Evolutionary conservation across 2,113 vertebrate genomes (phyloP).

Genomic region (Bostrychus sinensis): DNA sequence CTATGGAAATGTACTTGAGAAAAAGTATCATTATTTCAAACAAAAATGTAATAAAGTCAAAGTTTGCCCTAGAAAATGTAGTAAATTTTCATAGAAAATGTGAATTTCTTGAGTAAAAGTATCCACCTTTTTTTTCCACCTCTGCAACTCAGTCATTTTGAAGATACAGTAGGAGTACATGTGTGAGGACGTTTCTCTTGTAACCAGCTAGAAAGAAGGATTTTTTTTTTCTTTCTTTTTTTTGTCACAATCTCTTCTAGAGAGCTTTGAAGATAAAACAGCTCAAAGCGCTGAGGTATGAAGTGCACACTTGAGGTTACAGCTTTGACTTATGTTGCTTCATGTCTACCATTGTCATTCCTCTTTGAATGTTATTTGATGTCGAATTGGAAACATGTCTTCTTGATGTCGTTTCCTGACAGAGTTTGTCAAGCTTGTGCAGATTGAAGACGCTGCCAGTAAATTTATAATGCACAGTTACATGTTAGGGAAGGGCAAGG

Average conservation of each 20-base stretch:
- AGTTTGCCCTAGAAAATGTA: too few species aligned
- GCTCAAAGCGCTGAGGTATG: slow-evolving; percentile 4
- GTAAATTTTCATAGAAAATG: too few species aligned
- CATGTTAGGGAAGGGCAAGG: too few species aligned
- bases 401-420: not conserved
- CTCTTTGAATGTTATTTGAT: not conserved
- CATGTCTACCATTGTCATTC: not conserved
- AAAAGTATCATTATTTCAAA: too few species aligned
- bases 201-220: not conserved
- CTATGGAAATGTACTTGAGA: too few species aligned
- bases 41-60: too few species aligned
- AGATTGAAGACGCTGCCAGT: not conserved
- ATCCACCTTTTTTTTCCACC: too few species aligned
- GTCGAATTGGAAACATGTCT: not conserved
- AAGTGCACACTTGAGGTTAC: not conserved
- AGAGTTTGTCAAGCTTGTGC: not conserved
- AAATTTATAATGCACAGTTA: too few species aligned
- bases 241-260: not conserved
- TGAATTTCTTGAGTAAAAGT: too few species aligned
- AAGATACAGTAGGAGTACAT: not conserved
- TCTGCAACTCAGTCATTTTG: not conserved
- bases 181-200: not conserved
- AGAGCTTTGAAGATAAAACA: slow-evolving; percentile 5
- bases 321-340: not conserved
- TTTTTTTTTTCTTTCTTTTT: not conserved